Evolutionary conservation across 2,797 vertebrate species (phyloP).

Genomic region (Acropternis orthonyx): DNA sequence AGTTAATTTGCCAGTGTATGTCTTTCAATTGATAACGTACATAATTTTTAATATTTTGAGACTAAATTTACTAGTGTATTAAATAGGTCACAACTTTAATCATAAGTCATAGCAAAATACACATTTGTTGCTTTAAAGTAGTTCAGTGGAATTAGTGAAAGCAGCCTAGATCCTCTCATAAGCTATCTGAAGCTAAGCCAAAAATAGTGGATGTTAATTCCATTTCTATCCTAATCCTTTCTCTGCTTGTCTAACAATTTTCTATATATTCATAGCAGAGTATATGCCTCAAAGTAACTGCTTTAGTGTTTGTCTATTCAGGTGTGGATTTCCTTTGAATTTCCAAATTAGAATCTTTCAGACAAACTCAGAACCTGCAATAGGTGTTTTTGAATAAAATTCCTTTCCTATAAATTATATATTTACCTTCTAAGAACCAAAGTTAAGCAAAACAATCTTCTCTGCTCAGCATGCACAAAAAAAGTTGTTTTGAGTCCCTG

Average conservation of each 20-base stretch:
- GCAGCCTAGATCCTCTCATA: constrained; percentile 70
- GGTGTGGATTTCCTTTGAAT: background rate
- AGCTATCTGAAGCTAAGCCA: constrained; percentile 75
- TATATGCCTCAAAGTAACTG: background rate
- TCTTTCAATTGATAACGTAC: background rate
- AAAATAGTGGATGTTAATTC: constrained; percentile 77
- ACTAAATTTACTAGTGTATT: background rate
- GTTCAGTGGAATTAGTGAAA: constrained; percentile 74
- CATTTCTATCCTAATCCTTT: constrained; percentile 73
- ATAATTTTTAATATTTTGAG: background rate
- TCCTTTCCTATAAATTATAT: background rate
- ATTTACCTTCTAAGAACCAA: background rate
- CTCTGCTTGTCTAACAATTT: constrained; percentile 55
- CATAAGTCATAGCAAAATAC: constrained; percentile 63
- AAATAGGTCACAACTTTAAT: constrained; percentile 71
- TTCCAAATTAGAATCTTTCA: background rate
- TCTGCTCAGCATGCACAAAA: fast-evolving
- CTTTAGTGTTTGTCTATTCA: background rate
- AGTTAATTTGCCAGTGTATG: background rate
- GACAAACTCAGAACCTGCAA: background rate
- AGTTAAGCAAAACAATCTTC: background rate
- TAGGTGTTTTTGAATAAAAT: background rate
- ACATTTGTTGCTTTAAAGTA: constrained; percentile 69
- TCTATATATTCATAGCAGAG: background rate
- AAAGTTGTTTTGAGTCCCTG: background rate